Evolutionary conservation across 2,888 invertebrate species (phyloP), one percentile per base, ranked within the genome.

Genomic region (Tenthredo distinguenda): DNA sequence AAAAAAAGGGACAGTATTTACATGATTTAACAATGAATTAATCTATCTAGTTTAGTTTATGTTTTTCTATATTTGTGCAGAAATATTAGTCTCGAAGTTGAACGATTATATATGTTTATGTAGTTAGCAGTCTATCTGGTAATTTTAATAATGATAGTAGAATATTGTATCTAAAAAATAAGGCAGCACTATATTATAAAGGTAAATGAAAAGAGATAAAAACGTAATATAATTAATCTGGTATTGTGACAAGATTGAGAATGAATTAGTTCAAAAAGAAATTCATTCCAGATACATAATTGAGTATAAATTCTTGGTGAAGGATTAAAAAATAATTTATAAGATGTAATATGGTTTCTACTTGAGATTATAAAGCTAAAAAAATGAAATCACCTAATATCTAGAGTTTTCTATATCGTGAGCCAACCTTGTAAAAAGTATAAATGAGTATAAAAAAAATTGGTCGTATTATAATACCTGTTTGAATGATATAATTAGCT

Each of bases 271-370:
- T 47, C 43, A 9, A 47, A 47, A 12, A 12, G 43, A 47, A 12
- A 47, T 47, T 47, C 2, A 47, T 47, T 47, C 43, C 9, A 47
- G 43, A 47, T 88, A 85, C 85, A 86, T 86, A 50, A n/a, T 26
- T 47, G 12, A 10, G 43, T 47, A 10, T 47, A 47, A 12, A 47
- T 47, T 47, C 2, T 47, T 47, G 10, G 1, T 26, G 26, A 47
- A 47, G 43, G 43, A 47, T 12, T 47, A 12, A 10, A 47, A 47
- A 47, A 10, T 47, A 47, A 47, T 37, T 37, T 37, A 37, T 37
- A 37, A 37, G 5, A 37, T 37, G 37, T 37, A 37, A 37, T 37
- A 37, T 37, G 43, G 43, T 47, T 47, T 12, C 7, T 9, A 43
- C 43, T 47, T 0, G 43, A 10, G 12, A 47, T 43, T 43, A 47